phyloP scores from a whole-genome alignment of 2,797 vertebrate species.

The Eulemur rubriventer region DNA sequence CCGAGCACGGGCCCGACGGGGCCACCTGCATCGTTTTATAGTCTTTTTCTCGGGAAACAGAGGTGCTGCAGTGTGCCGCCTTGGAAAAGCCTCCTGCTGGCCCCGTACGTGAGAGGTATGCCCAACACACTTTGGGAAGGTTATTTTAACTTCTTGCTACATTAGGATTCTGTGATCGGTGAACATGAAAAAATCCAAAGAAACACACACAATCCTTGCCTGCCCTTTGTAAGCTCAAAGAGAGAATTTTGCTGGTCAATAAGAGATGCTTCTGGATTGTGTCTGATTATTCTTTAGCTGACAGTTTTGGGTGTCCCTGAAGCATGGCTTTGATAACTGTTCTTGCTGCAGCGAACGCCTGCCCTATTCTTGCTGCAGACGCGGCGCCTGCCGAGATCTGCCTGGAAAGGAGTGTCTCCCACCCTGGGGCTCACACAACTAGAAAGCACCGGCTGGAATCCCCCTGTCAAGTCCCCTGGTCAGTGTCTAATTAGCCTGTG shows the following conservation, averaged over 20 bases:
- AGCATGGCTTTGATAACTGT: background rate
- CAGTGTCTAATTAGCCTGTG: background rate
- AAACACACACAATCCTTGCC: background rate
- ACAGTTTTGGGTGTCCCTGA: background rate
- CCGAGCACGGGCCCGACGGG: background rate
- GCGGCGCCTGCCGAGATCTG: background rate
- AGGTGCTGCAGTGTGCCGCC: background rate
- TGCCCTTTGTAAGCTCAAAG: background rate
- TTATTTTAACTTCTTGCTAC: conserved; percentile 33
- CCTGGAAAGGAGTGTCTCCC: background rate
- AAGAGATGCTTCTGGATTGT: background rate
- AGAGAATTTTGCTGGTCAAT: background rate
- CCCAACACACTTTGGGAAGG: background rate
- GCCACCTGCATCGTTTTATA: background rate
- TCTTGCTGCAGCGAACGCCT: background rate
- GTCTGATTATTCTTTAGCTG: background rate
- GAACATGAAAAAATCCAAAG: background rate
- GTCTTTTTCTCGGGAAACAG: background rate
- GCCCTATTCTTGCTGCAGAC: background rate
- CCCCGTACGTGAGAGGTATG: background rate
- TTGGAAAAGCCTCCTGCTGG: background rate
- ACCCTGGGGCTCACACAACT: background rate
- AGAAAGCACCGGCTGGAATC: background rate
- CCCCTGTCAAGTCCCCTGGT: background rate
- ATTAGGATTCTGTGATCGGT: background rate